Evolutionary conservation across 2,113 vertebrate genomes (phyloP), one percentile per base, ranked within the genome.

Genomic region (Cnemophilus loriae): DNA sequence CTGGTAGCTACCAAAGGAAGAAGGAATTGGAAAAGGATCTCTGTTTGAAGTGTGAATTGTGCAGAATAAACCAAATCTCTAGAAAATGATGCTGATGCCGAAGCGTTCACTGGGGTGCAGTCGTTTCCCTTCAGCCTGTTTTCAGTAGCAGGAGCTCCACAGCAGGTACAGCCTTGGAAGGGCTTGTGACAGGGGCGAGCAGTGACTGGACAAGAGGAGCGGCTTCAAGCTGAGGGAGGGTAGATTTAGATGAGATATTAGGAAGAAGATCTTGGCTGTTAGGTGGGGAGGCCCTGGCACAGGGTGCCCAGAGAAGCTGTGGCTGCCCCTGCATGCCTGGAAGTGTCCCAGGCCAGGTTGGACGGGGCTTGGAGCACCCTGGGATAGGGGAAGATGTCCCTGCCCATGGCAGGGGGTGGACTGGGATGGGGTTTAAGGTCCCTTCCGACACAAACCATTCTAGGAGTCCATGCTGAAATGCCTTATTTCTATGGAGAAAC

Each of bases 281-380:
- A 56, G 41, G 19, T 47, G n/a, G 4, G 0, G 0, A 47, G 41
- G 5, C 18, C 17, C 41, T 63, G 57, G 57, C 47, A 63, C 27
- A 46, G 33, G 11, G 0, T 73, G 3, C 49, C 23, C 49, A 74
- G 59, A 55, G 41, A 0, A 12, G 39, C 41, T 74, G 69, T 15
- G 59, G 57, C 47, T 73, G 53, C 12, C 15, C 23, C 59, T 70
- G 55, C 9, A 47, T 65, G 24, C 16, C 23, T 75, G 60, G 42
- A 0, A 41, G 35, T n/a, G 35, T 0, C 50, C 50, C 33, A 39
- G 22, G 9, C 39, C 27, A 10, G n/a, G n/a, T 0, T 41, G 49
- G 69, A 39, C 1, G 0, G 59, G 28, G 28, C 11, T 55, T 23
- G 50, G 24, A 41, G 19, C 59, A 16, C 0, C n/a, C 23, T 74